phyloP scores from a whole-genome alignment of 2,113 vertebrate genomes.

The Neolamprologus sp. region DNA sequence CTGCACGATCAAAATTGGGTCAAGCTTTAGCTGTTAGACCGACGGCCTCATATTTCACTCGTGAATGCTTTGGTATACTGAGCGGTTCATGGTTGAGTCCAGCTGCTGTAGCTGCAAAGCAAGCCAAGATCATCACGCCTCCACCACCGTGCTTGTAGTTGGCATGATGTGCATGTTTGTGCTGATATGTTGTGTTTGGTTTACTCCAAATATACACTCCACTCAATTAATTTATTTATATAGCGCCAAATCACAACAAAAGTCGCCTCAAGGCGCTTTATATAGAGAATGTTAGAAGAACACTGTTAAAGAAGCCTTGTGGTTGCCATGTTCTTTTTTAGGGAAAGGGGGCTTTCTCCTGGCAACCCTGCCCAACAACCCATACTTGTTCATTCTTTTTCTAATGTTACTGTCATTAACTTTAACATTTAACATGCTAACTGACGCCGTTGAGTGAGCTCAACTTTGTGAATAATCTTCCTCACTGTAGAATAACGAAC shows the following conservation, averaged over 20 bases:
- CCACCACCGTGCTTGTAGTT: background rate
- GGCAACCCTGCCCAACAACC: background rate
- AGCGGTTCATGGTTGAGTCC: background rate
- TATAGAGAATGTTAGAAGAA: background rate
- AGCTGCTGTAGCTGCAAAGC: background rate
- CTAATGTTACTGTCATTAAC: background rate
- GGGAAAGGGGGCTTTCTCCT: background rate
- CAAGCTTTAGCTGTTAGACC: background rate
- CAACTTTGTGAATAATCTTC: background rate
- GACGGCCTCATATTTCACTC: background rate
- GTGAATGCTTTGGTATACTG: background rate
- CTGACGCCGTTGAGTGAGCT: background rate
- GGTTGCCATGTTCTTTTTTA: background rate
- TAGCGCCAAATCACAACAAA: background rate
- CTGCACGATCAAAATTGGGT: background rate
- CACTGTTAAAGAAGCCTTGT: background rate
- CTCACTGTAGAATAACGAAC: background rate
- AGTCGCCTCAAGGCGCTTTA: fast-evolving
- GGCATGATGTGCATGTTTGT: background rate
- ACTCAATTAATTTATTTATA: background rate
- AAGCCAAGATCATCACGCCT: background rate
- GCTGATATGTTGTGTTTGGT: background rate
- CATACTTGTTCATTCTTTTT: background rate
- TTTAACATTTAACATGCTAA: background rate
- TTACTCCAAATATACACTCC: background rate